Base-by-base conservation (phyloP, 2,888 invertebrate species). In the Drosophila nr. perissopoda region DNA sequence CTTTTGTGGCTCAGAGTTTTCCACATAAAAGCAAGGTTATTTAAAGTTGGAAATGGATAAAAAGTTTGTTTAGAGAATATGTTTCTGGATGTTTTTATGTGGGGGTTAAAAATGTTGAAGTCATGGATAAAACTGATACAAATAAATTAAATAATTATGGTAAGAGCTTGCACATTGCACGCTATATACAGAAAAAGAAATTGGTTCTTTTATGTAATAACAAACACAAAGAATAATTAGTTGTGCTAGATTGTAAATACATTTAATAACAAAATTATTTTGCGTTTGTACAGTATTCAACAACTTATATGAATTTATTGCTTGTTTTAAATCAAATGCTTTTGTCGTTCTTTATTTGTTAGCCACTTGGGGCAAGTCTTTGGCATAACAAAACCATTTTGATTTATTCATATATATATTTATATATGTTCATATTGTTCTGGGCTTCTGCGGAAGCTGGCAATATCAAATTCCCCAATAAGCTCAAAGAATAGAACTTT, bases 361-460 rank as follows among this genome's bases (percentile, higher is more conserved):
- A 18, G 13, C 18, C 49, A 38, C 64, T 53, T 8, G 58, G 48
- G 58, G 64, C 40, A 76, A 80, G 49, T 64, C 63, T 64, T 40
- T 62, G 73, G 69, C 76, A 74, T 70, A 80, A 76, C 74, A 88
- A 88, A 83, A 83, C 86, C 83, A 83, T 78, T 88, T 88, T 57
- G 25, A 25, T 25, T 25, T 45, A 25, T 42, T 11, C 11, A 42
- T 21, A 75, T 68, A 80, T 31, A 34, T 18, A 25, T 58, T 18
- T 60, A 49, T 48, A 5, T 34, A 4, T 72, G 51, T 36, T 21
- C 52, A n/a, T 45, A 21, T 57, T 71, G 25, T 51, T 42, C 38
- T 11, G n/a, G 10, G 54, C 48, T 53, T 57, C 27, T 71, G 58
- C 16, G 54, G 13, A 29, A 21, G 34, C 27, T 36, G 29, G 42